A percentile compares a stretch with the other conserved stretches of the same genome.
Evolutionary conservation across 2,888 invertebrate genomes (phyloP).

Genomic region (Osmoderma eremita): DNA sequence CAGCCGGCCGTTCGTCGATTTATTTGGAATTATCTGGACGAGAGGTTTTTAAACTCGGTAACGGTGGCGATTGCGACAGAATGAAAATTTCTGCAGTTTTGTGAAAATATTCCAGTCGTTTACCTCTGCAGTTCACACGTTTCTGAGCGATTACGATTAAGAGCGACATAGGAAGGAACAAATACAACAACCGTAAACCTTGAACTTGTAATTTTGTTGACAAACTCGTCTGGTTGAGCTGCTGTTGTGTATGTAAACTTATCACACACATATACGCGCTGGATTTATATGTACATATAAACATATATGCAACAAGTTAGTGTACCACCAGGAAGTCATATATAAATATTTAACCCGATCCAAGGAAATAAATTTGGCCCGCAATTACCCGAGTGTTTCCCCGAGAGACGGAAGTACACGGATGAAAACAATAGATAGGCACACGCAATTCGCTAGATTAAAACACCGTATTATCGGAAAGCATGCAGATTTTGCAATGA

Average conservation of each 20-base stretch:
- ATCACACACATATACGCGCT: neutral
- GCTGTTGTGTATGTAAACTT: slow-evolving; percentile 3
- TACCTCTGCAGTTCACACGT: slow-evolving; percentile 36
- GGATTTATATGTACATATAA: neutral
- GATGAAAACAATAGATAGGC: neutral
- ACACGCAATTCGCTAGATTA: neutral
- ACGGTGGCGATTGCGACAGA: slow-evolving; percentile 22
- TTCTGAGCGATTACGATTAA: slow-evolving; percentile 34
- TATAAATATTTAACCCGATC: slow-evolving; percentile 16
- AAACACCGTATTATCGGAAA: neutral
- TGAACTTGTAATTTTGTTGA: slow-evolving; percentile 38
- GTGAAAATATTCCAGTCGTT: slow-evolving; percentile 36
- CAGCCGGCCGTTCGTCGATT: slow-evolving; percentile 16
- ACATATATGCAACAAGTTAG: neutral
- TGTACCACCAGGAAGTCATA: slow-evolving; percentile 4
- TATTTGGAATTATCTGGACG: slow-evolving; percentile 29
- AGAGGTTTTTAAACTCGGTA: slow-evolving; percentile 36
- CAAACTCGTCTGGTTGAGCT: slow-evolving; percentile 34
- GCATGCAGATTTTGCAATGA: neutral
- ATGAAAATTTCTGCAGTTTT: slow-evolving; percentile 35
- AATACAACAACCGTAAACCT: slow-evolving; percentile 34
- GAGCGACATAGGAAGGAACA: slow-evolving; percentile 26
- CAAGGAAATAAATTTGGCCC: slow-evolving; percentile 9
- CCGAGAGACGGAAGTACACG: slow-evolving; percentile 10
- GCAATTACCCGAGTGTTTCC: slow-evolving; percentile 29